phyloP scores from a whole-genome alignment of 2,113 vertebrate genomes.

The Egretta garzetta region DNA sequence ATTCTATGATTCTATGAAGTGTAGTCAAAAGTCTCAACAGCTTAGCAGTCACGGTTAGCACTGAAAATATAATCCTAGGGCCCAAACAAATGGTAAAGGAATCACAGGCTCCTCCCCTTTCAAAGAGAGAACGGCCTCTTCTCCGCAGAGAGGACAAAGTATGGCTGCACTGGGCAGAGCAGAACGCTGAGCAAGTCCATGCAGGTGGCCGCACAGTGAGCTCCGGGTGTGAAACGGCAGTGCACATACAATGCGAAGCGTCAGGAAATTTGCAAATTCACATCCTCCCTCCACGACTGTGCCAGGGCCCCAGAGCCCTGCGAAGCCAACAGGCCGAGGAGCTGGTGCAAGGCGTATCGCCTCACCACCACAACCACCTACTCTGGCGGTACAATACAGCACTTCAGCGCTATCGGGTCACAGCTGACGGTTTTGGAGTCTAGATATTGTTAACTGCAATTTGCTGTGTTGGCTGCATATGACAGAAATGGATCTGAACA shows the following conservation, averaged over 20 bases:
- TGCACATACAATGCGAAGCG: accelerated
- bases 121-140: not conserved
- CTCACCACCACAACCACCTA: accelerated
- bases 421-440: not conserved
- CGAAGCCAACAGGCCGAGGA: accelerated
- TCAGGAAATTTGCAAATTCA: conserved; percentile 11
- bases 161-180: accelerated
- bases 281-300: not conserved
- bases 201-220: not conserved
- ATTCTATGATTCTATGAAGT: not conserved
- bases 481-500: not conserved
- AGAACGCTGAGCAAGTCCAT: not conserved
- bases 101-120: not conserved
- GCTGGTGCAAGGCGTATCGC: accelerated
- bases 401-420: not conserved
- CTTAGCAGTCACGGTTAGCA: not conserved
- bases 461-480: not conserved
- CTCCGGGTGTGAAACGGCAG: not conserved
- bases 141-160: not conserved
- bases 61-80: not conserved
- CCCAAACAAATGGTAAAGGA: not conserved
- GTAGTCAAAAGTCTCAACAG: not conserved
- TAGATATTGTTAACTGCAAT: not conserved
- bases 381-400: not conserved
- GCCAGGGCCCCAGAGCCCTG: not conserved